Evolutionary conservation across 2,888 invertebrate genomes (phyloP), one percentile per base, ranked within the genome.

Genomic region (Lutraria lutraria): DNA sequence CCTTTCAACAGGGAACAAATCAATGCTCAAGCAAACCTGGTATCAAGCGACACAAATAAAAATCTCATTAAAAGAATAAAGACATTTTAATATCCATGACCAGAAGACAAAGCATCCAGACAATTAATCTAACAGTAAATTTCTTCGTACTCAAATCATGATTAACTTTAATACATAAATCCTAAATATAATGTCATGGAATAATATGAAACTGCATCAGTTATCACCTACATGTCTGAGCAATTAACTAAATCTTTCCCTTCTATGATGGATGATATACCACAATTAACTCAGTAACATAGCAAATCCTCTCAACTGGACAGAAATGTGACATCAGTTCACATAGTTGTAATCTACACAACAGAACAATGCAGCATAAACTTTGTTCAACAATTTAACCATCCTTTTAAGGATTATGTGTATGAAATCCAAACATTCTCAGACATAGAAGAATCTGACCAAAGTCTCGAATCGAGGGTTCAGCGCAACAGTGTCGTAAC

Each of bases 301-400:
- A 76, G 76, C 76, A 76, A 76, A 31, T 13, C 31, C 0, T 76
- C 76, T 31, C 31, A 16, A 16, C 76, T 16, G 16, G 8, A 34
- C 16, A 76, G 76, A 31, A 34, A 76, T 76, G 31, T 76, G 34
- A 76, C 34, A 76, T 76, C 76, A 19, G 31, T 31, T 76, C 34
- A 76, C 34, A 76, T 34, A 76, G 31, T 34, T 76, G 3, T 31
- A 31, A 76, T 76, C 76, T 76, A 76, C 15, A 76, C 76, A 76
- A 76, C 76, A 19, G 6, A 76, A 76, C 76, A 76, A 76, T 76
- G 29, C 34, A 76, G 31, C 31, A 31, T 34, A 76, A 76, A 68
- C n/a, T n/a, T 25, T 8, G 25, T 68, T 68, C 25, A 68, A 68
- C 25, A 4, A 43, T 43, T 43, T 8, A 43, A 43, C 43, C 43